Percentiles rank a stretch among this genome's conserved stretches.
Evolutionary conservation across 2,113 vertebrate genomes (phyloP).

Genomic region (Epinephelus cyanopodus): DNA sequence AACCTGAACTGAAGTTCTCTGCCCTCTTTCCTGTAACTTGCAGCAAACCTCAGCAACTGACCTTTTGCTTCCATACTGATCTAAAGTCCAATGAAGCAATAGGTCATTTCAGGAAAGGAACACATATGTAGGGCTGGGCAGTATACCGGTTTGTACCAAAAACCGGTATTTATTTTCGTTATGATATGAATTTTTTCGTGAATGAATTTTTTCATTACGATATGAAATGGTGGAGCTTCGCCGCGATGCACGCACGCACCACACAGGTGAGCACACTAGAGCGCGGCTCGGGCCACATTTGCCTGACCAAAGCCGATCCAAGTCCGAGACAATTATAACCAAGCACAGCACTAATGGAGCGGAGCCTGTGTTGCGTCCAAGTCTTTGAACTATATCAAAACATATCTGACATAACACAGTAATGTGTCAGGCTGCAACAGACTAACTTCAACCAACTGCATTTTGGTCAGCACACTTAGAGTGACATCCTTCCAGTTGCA

Average conservation of each 20-base stretch:
- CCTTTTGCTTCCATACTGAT: slow-evolving; percentile 70
- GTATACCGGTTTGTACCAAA: too few species aligned
- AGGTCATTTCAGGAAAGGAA: slow-evolving; percentile 66
- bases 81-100: slow-evolving; percentile 77
- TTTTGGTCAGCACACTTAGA: background rate
- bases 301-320: too few species aligned
- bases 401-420: slow-evolving; percentile 45
- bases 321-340: too few species aligned
- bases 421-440: slow-evolving; percentile 54
- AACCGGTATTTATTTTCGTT: too few species aligned
- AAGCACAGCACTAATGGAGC: too few species aligned
- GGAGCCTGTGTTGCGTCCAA: background rate
- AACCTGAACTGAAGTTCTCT: slow-evolving; percentile 70
- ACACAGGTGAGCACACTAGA: too few species aligned
- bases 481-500: background rate
- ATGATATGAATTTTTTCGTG: too few species aligned
- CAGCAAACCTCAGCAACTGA: slow-evolving; percentile 68
- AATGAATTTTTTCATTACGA: too few species aligned
- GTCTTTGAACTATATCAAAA: slow-evolving; percentile 48
- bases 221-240: too few species aligned
- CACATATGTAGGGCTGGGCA: background rate
- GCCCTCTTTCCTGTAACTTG: slow-evolving; percentile 60
- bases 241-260: too few species aligned
- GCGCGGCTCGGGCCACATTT: too few species aligned
- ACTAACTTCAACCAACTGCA: slow-evolving; percentile 27